Base-by-base conservation (phyloP, 2,888 invertebrate species). In the Cynaeus angustus region DNA sequence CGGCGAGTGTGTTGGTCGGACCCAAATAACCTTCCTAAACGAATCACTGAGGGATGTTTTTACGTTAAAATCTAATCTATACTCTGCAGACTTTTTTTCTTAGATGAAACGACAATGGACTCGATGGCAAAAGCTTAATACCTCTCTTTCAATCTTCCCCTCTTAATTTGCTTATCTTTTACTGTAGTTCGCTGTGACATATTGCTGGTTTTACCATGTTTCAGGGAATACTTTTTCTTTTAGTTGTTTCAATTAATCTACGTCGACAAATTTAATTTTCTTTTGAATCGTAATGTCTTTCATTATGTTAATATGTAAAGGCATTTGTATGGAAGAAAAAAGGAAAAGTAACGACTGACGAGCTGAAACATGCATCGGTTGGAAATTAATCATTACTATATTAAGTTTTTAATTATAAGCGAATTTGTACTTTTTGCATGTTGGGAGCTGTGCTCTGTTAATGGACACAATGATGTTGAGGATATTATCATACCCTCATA, bases 61-160 rank as follows among this genome's bases (percentile, higher is more conserved):
- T 61, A 50, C 64, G 52, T 64, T 53, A 64, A 64, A 64, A 53
- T 64, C 64, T 64, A 64, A 64, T 64, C 64, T 64, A 64, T 64
- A 64, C 45, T 53, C 61, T 52, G 52, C 64, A 64, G 64, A 53
- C 64, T 52, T 64, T 64, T 59, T 64, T 64, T 53, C 53, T 64
- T 53, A 64, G 53, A 21, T 37, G 46, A 64, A 26, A 64, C 46
- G 52, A 64, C 64, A 64, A 64, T 53, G 50, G 62, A 59, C 46
- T 59, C 28, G 21, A 59, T 46, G 50, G 48, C 48, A 10, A 37
- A 37, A 61, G 48, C 48, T 61, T 53, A 64, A 64, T 64, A 64
- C 52, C 12, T 53, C 64, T 52, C 53, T 64, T 64, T 53, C 30
- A 53, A 43, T 12, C 10, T 38, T 45, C 53, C 64, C 64, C 43